These are phyloP conservation scores for Tonatia bakeri DNA, from an alignment of 2,113 vertebrate genomes.

Conservation along the genomic window DNA sequence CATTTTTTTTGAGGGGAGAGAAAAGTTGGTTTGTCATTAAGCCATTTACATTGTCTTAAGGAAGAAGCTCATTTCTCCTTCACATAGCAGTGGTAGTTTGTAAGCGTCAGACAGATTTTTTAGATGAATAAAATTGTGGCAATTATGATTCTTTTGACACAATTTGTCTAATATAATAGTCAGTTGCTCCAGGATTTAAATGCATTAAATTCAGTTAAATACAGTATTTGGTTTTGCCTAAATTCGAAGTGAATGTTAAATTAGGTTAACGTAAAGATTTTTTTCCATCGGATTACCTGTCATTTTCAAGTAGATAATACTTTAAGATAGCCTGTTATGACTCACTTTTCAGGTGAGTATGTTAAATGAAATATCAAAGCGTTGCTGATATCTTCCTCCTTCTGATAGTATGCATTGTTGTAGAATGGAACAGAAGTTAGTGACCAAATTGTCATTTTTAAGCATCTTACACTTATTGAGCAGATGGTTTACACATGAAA, in stretches of 20 bases:
- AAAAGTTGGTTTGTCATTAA: background rate
- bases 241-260: background rate
- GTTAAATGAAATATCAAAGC: slow-evolving; percentile 60
- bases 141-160: background rate
- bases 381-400: slow-evolving; percentile 49
- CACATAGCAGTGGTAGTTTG: background rate
- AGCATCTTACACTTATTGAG: slow-evolving; percentile 59
- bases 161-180: background rate
- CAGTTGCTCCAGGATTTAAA: background rate
- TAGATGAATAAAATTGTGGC: background rate
- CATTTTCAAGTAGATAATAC: slow-evolving; percentile 62
- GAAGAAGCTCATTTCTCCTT: background rate
- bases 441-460: background rate
- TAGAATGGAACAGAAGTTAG: background rate
- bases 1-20: background rate
- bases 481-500: slow-evolving; percentile 66
- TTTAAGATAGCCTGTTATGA: slow-evolving; percentile 61
- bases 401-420: background rate
- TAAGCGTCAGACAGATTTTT: background rate
- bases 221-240: background rate
- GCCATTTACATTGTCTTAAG: background rate
- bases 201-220: background rate
- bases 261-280: background rate
- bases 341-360: slow-evolving; percentile 70
- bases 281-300: slow-evolving; percentile 55